These are phyloP conservation scores for Brachypalpus laphriformis DNA, from an alignment of 2,888 invertebrate genomes.

Conservation along the genomic window DNA sequence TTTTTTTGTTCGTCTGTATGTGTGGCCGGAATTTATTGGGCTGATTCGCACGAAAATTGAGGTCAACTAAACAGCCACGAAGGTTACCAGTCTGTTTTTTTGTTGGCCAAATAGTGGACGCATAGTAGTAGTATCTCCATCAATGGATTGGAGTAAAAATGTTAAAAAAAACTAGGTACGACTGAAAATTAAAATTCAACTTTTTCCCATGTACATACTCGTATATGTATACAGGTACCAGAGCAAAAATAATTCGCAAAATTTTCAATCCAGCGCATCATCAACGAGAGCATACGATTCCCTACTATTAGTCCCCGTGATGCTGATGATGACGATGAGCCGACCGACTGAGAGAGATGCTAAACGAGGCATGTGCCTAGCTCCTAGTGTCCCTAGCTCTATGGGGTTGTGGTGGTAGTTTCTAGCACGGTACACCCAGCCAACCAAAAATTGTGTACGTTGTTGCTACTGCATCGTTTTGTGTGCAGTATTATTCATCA, in stretches of 20 bases:
- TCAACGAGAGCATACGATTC: neutral
- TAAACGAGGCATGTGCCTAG: conserved; percentile 62
- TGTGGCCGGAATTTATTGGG: conserved; percentile 55
- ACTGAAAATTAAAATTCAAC: conserved; percentile 32
- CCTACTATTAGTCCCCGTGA: neutral
- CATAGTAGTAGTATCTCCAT: conserved; percentile 51
- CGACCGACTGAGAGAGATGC: conserved; percentile 37
- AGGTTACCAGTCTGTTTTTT: conserved; percentile 60
- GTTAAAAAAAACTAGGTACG: conserved; percentile 1
- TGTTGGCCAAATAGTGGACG: conserved; percentile 31
- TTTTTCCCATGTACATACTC: neutral
- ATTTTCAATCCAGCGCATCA: conserved; percentile 39
- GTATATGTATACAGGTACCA: too few relatives aligned
- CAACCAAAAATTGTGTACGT: conserved; percentile 71
- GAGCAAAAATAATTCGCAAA: conserved; percentile 47
- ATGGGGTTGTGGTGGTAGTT: conserved; percentile 28
- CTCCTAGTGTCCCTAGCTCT: conserved; percentile 15
- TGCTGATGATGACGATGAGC: conserved; percentile 7
- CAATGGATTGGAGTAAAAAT: conserved; percentile 45
- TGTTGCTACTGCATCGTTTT: conserved; percentile 71
- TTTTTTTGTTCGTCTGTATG: conserved; percentile 29
- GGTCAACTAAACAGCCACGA: conserved; percentile 73
- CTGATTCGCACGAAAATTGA: conserved; percentile 70
- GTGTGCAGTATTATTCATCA: conserved; percentile 65
- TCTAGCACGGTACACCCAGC: conserved; percentile 48